Conservation (phyloP, 2,113 vertebrate species). For the Calonectris borealis region DNA sequence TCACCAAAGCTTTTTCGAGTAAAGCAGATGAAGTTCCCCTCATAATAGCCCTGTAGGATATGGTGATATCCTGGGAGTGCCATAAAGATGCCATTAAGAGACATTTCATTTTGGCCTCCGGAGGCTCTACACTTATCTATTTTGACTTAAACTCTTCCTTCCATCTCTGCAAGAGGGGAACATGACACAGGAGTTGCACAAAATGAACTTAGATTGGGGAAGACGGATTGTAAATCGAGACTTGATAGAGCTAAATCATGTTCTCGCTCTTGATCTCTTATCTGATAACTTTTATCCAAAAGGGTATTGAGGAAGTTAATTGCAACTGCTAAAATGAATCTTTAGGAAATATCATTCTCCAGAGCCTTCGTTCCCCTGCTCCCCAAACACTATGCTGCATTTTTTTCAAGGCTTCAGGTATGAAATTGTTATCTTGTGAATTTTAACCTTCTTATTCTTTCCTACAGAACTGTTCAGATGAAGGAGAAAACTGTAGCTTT, state of each 20-base stretch:
- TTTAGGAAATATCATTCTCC: neutral
- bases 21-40: constrained; percentile 45
- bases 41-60: neutral
- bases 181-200: neutral
- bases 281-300: constrained; percentile 13
- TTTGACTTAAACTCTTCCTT: constrained; percentile 27
- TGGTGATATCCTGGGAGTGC: neutral
- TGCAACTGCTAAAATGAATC: constrained; percentile 7
- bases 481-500: neutral
- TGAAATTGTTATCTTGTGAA: neutral
- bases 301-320: constrained; percentile 2
- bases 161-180: neutral
- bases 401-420: neutral
- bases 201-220: neutral
- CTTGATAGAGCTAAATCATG: neutral
- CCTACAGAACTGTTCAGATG: neutral
- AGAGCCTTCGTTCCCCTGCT: neutral
- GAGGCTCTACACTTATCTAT: neutral
- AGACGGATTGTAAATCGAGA: constrained; percentile 22
- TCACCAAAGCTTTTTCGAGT: neutral
- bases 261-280: neutral
- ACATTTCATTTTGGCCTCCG: constrained; percentile 3
- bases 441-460: constrained; percentile 3
- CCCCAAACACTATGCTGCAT: neutral
- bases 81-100: constrained; percentile 8